Conservation (phyloP, 92 coral and sea anemone species). For the Phenganax stokvisi region DNA sequence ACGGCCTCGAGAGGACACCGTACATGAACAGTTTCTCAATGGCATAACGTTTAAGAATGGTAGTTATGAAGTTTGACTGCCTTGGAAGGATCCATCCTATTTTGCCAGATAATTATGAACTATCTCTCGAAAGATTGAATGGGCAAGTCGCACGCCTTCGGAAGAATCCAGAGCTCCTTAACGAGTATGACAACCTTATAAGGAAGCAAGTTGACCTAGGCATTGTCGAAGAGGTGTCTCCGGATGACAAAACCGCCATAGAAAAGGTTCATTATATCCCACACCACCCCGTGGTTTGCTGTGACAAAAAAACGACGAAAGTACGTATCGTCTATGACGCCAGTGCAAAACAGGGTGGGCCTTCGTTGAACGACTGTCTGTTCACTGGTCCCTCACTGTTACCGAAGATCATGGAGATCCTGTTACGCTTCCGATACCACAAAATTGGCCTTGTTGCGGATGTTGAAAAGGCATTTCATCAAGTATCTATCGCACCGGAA, state of each 20-base stretch:
- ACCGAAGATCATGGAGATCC: constrained; percentile 32
- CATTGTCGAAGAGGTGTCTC: constrained; percentile 39
- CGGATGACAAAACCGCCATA: not conserved
- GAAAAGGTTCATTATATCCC: constrained; percentile 50
- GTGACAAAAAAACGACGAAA: constrained; percentile 47
- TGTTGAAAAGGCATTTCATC: constrained; percentile 41
- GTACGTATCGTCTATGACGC: constrained; percentile 49
- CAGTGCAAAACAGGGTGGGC: constrained; percentile 25
- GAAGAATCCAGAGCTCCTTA: constrained; percentile 5
- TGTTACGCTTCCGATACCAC: constrained; percentile 38
- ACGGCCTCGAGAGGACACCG: constrained; percentile 26
- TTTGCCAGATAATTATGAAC: constrained; percentile 35
- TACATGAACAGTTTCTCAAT: constrained; percentile 24
- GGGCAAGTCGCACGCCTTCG: constrained; percentile 8
- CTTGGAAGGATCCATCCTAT: constrained; percentile 35
- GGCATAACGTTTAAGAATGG: constrained; percentile 1
- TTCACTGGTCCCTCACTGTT: constrained; percentile 18
- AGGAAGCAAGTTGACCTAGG: constrained; percentile 39
- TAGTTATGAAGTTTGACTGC: constrained; percentile 25
- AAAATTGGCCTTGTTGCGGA: constrained; percentile 34
- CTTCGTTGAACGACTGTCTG: constrained; percentile 31
- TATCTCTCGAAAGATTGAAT: constrained; percentile 12
- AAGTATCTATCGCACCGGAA: not conserved
- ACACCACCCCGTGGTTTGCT: constrained; percentile 48
- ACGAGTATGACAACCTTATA: constrained; percentile 38